Base-by-base conservation (phyloP, 2,113 vertebrate genomes). In the Colius striatus region DNA sequence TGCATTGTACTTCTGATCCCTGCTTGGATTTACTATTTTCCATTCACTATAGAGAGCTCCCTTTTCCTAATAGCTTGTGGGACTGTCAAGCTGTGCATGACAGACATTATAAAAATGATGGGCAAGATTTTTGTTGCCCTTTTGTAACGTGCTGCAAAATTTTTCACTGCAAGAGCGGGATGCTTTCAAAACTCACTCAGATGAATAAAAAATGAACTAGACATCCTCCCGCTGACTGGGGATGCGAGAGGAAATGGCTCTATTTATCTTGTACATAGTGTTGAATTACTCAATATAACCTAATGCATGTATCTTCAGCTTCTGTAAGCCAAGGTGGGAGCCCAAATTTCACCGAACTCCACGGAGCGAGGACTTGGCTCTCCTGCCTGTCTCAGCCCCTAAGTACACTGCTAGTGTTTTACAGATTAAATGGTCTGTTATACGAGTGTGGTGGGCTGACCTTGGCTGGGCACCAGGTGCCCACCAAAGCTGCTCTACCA, bases 161-260 rank as follows among this genome's bases (percentile, higher is more conserved):
- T 43, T 70, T 93, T 88, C 34, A 20, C 72, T 63, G 50, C 27
- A 65, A 78, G 68, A 84, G 65, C 81, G 85, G 68, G 79, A 72
- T 93, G 41, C 53, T 93, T 95, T 95, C 68, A 90, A 84, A 95
- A 74, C 43, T 78, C 72, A 87, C 82, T 94, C 75, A 73, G 70
- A 92, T 81, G 48, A 95, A 93, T 90, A 68, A 94, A 92, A 93
- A 90, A 73, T 65, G n/a, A 92, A 57, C 61, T 92, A 94, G 79
- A 93, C 90, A 68, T 94, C 72, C 83, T 94, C 76, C 82, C 1
- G 61, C 83, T 70, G 76, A 78, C 72, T 93, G 53, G 65, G 57
- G 30, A 74, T 92, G 57, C 2, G 2, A 68, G 68, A 90, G 65
- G 58, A 97, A 95, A 96, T 5, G 16, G 57, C 54, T 95, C 25